Base-by-base conservation (phyloP, 2,888 invertebrate genomes). In the Laothoe populi region DNA sequence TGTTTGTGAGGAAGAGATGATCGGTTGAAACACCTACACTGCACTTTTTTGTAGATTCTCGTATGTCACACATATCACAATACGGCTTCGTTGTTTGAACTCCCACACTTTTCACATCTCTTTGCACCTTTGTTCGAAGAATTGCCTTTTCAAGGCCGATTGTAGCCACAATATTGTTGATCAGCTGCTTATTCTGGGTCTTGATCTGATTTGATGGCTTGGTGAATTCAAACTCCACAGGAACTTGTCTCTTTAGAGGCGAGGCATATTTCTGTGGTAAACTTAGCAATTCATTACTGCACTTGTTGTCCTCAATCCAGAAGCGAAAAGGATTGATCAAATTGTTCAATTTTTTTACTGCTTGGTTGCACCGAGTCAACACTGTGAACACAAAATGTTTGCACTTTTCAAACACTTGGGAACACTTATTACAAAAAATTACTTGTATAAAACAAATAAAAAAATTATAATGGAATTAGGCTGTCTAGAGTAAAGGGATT, bases 21-120 rank as follows among this genome's bases (percentile, higher is more conserved):
- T 90, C 88, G 1, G 81, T 77, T 0, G 77, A 75, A 0, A 90
- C 90, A 13, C 72, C 68, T 0, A 66, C 72, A 0, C 83, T 79
- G n/a, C 66, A 60, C 46, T 65, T 72, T 61, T 74, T 79, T 1
- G 82, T 85, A 1, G 82, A 72, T n/a, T 86, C 85, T 31, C 90
- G 86, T 31, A 92, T 84, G 64, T 86, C 87, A 68, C 92, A 92
- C 46, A 86, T 77, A 53, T 92, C 92, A 69, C 92, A 92, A 61
- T 78, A 84, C 0, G 86, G 81, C 64, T 82, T 87, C 23, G 74
- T 74, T 0, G 92, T 92, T 72, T 92, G 92, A 10, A 85, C 84
- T 0, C 84, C 86, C n/a, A 77, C 88, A 64, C 91, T 90, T 69
- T 82, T 87, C 70, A 79, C 83, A 58, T 86, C 73, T 67, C 81